phyloP scores from a whole-genome alignment of 2,113 vertebrate species.

The Tupaia tana region DNA sequence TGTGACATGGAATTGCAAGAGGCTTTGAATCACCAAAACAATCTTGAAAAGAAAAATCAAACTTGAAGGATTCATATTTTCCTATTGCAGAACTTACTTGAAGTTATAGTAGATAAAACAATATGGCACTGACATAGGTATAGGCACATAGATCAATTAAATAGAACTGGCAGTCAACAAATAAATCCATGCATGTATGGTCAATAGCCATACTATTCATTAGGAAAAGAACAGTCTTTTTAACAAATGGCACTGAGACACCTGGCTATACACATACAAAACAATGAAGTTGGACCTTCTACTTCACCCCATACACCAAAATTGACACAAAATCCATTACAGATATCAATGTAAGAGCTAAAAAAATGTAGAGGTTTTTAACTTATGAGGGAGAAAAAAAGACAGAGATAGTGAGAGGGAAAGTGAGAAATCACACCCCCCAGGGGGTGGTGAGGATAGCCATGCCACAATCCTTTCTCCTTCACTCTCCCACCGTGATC shows the following conservation, averaged over 20 bases:
- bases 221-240: not conserved
- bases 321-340: conserved; percentile 13
- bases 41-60: conserved; percentile 31
- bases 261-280: not conserved
- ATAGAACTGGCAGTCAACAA: not conserved
- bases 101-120: conserved; percentile 2
- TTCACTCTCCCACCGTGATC: too few species aligned
- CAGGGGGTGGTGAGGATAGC: too few species aligned
- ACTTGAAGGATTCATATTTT: not conserved
- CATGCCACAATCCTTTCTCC: too few species aligned
- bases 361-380: not conserved
- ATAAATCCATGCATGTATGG: not conserved
- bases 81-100: not conserved
- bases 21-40: not conserved
- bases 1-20: conserved; percentile 39
- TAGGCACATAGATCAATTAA: not conserved
- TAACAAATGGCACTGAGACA: not conserved
- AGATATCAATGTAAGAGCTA: not conserved
- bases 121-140: not conserved
- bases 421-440: too few species aligned
- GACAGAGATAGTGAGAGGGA: too few species aligned
- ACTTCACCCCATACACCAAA: not conserved
- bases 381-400: too few species aligned
- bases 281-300: not conserved
- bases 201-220: not conserved